Base-by-base conservation (phyloP, 2,888 invertebrate genomes). In the Galeopsomyia nigrocyanea region DNA sequence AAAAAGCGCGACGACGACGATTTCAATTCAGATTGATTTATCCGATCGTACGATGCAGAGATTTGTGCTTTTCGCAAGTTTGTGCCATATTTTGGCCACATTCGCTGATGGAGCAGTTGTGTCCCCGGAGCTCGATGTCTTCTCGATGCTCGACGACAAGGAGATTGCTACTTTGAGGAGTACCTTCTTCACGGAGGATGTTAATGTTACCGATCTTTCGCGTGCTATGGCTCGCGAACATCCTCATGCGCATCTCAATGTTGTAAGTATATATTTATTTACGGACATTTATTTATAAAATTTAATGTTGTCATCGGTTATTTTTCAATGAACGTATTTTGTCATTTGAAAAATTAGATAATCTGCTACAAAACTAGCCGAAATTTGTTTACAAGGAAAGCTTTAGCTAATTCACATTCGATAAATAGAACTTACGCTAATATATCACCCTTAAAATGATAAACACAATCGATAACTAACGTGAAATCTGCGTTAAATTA, bases 211-310 rank as follows among this genome's bases (percentile, higher is more conserved):
- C 0, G 62, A 62, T 3, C 14, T 62, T 14, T 14, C n/a, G 0
- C 19, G 5, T 7, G 22, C 64, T 46, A 17, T 46, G 13, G 0
- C 3, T 3, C 17, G 31, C 2, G 55, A 55, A 22, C 64, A 65
- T 55, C 64, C 64, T 21, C 64, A 65, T 65, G 64, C 64, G 6
- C 21, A 22, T 47, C 64, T 55, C 19, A 65, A 21, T 22, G 53
- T 46, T 31, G 64, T 65, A 46, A 65, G 64, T 65, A 51, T 9
- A 50, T 26, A 62, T 16, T n/a, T 10, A n/a, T 50, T 22, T 49
- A 49, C 9, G n/a, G 39, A 39, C 10, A 13, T 39, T 13, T 22
- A 50, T 3, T 7, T 49, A 16, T 49, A 22, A 49, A 61, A 49
- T 60, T 60, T 17, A 10, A 47, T 49, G 0, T 22, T 47, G 31